A percentile compares a stretch with the other conserved stretches of the same genome.
Conservation (phyloP, 2,888 invertebrate genomes). For the Neocrepidodera transversa region DNA sequence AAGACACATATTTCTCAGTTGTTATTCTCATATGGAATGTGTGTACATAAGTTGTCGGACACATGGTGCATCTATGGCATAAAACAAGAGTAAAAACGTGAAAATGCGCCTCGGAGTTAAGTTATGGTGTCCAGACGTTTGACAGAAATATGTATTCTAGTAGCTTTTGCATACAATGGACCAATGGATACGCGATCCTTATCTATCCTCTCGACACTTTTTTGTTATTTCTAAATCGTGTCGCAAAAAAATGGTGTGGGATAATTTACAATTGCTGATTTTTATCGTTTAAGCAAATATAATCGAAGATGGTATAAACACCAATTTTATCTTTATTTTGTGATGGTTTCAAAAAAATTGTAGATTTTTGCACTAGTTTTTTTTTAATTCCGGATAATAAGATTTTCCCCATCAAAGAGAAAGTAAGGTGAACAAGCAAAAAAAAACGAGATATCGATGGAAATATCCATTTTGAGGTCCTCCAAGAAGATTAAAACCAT, state of each 20-base stretch:
- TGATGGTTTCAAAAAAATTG: no score
- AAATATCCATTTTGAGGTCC: no score
- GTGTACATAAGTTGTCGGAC: conserved; percentile 31
- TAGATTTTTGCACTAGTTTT: no score
- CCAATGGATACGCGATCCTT: conserved; percentile 52
- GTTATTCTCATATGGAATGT: conserved; percentile 30
- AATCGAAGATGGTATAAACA: no score
- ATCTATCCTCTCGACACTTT: conserved; percentile 54
- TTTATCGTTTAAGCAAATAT: no score
- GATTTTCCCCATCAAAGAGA: no score
- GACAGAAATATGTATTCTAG: conserved; percentile 55
- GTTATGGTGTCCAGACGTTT: conserved; percentile 47
- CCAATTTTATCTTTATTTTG: no score
- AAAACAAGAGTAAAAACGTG: conserved; percentile 37
- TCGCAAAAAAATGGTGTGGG: conserved; percentile 45
- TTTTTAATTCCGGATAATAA: no score
- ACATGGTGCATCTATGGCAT: conserved; percentile 30
- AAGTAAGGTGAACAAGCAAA: no score
- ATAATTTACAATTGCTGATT: conserved; percentile 41
- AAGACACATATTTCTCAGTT: conserved; percentile 23
- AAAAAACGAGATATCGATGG: no score
- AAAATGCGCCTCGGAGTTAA: conserved; percentile 39
- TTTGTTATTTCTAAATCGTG: conserved; percentile 54
- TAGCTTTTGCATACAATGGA: conserved; percentile 57
- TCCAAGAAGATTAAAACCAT: no score